These are phyloP conservation scores for Callipepla squamata DNA, from an alignment of 2,113 vertebrate genomes.

Conservation along the genomic window DNA sequence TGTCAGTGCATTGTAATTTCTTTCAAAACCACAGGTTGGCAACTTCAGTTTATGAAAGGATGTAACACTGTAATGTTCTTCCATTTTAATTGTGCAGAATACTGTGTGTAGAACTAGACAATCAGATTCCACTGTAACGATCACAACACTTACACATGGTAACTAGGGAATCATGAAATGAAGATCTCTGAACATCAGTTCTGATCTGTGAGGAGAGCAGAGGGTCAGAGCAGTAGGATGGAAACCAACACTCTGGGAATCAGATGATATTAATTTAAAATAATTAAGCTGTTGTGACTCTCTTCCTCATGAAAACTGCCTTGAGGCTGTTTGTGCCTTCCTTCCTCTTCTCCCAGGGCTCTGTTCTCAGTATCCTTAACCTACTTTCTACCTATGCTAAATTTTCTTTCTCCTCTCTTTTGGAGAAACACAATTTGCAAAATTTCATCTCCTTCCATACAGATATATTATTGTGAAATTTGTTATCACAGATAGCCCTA, in stretches of 20 bases:
- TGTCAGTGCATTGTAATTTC: not conserved
- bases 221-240: not conserved
- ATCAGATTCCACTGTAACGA: not conserved
- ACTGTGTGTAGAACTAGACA: not conserved
- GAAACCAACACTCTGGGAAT: not conserved
- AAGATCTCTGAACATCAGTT: not conserved
- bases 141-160: accelerated
- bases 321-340: not conserved
- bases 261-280: not conserved
- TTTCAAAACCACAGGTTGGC: not conserved
- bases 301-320: not conserved
- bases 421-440: not conserved
- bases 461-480: not conserved
- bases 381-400: not conserved
- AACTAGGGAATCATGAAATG: not conserved
- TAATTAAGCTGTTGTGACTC: not conserved
- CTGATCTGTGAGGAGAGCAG: not conserved
- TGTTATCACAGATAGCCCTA: not conserved
- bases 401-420: not conserved
- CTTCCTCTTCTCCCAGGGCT: not conserved
- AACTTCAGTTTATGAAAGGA: not conserved
- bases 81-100: not conserved
- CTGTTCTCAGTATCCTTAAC: not conserved
- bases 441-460: not conserved
- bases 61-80: not conserved